phyloP scores from a whole-genome alignment of 2,888 invertebrate species.

The Thecophora atra region DNA sequence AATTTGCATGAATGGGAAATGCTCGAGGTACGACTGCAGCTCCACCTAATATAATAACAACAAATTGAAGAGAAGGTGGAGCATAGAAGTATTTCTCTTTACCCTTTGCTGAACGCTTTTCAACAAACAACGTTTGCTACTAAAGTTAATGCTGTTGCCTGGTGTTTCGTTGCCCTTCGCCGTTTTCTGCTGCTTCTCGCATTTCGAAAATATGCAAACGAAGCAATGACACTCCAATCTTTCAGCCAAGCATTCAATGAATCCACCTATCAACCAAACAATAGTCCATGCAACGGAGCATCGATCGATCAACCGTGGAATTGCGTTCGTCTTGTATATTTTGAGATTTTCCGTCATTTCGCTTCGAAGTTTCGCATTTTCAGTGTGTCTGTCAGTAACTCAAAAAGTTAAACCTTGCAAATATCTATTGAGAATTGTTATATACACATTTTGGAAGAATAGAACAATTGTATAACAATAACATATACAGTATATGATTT shows the following conservation, averaged over 20 bases:
- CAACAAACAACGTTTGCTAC: neutral
- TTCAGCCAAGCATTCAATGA: too few species aligned
- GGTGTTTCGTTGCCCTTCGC: neutral
- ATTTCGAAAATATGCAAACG: neutral
- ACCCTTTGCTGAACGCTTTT: neutral
- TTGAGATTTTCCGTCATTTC: too few species aligned
- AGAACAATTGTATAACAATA: too few species aligned
- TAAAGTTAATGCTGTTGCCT: neutral
- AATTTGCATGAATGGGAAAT: conserved; percentile 5
- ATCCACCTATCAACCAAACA: too few species aligned
- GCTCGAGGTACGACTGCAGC: neutral
- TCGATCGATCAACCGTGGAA: too few species aligned
- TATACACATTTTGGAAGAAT: too few species aligned
- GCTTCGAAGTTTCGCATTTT: too few species aligned
- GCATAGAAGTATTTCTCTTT: neutral
- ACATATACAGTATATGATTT: neutral
- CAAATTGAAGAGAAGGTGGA: neutral
- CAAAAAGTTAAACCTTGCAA: too few species aligned
- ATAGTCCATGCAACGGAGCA: too few species aligned
- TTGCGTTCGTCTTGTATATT: too few species aligned
- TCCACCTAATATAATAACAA: neutral
- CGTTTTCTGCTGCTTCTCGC: neutral
- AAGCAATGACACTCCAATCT: neutral
- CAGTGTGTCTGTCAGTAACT: neutral
- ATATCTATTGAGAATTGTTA: too few species aligned